These are phyloP conservation scores for Distichodus sexfasciatus DNA, from an alignment of 2,797 vertebrate species.

Conservation along the genomic window DNA sequence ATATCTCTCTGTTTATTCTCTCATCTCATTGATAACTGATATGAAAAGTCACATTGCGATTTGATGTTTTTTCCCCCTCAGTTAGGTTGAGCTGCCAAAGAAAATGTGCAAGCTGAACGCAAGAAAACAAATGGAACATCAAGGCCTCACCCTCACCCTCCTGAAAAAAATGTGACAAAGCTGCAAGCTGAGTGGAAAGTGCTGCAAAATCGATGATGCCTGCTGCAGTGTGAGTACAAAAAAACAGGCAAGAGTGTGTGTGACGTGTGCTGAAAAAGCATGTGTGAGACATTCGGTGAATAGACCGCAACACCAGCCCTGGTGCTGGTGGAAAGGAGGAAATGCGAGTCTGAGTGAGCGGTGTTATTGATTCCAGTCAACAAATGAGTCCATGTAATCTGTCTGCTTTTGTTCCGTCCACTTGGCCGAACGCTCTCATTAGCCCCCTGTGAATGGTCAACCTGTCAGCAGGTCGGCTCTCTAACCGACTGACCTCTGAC, in stretches of 20 bases:
- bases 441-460: slow-evolving; percentile 73
- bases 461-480: slow-evolving; percentile 76
- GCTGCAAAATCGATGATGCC: slow-evolving; percentile 39
- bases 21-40: too few species aligned
- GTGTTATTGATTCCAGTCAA: slow-evolving; percentile 74
- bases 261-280: slow-evolving; percentile 14
- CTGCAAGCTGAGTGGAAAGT: slow-evolving; percentile 38
- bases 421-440: slow-evolving; percentile 76
- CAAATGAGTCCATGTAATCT: slow-evolving; percentile 69
- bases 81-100: slow-evolving; percentile 10
- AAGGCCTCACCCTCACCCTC: neutral
- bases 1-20: too few species aligned
- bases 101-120: slow-evolving; percentile 16
- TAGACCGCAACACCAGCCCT: slow-evolving; percentile 23
- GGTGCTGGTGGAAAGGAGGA: slow-evolving; percentile 21
- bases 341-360: slow-evolving; percentile 51
- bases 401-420: slow-evolving; percentile 75
- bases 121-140: slow-evolving; percentile 34
- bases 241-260: neutral
- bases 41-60: neutral
- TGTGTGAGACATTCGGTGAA: slow-evolving; percentile 29
- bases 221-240: slow-evolving; percentile 24
- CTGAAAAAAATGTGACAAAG: slow-evolving; percentile 20
- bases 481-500: slow-evolving; percentile 78
- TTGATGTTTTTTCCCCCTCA: neutral